Evolutionary conservation across 2,797 vertebrate genomes (phyloP).

Genomic region (Pipistrellus nathusii): DNA sequence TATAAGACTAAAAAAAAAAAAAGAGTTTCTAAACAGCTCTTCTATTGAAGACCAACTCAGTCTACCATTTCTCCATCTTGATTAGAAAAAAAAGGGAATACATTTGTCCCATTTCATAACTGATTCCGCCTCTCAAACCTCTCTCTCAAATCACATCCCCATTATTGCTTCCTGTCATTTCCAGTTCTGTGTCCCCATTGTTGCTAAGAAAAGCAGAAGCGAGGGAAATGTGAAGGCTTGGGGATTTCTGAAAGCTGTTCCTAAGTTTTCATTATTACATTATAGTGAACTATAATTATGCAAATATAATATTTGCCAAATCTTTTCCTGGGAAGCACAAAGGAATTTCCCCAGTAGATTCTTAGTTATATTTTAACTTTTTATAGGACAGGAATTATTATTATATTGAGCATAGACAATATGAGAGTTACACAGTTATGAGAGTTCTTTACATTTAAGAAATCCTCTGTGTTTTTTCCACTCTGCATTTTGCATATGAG

Average conservation of each 20-base stretch:
- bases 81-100: slow-evolving; percentile 13
- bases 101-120: not conserved
- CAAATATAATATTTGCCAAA: slow-evolving; percentile 55
- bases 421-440: not conserved
- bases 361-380: slow-evolving; percentile 50
- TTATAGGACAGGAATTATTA: slow-evolving; percentile 34
- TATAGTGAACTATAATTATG: slow-evolving; percentile 56
- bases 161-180: slow-evolving; percentile 76
- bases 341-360: slow-evolving; percentile 61
- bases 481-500: slow-evolving; percentile 42
- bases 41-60: not conserved
- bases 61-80: not conserved
- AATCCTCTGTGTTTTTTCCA: not conserved
- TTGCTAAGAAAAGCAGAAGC: slow-evolving; percentile 79
- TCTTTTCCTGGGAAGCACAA: slow-evolving; percentile 69
- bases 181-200: slow-evolving; percentile 62
- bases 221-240: slow-evolving; percentile 60
- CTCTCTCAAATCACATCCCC: slow-evolving; percentile 64
- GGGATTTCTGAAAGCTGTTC: slow-evolving; percentile 78
- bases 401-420: not conserved
- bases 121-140: not conserved
- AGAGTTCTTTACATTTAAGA: slow-evolving; percentile 54
- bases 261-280: slow-evolving; percentile 52
- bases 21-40: slow-evolving; percentile 1
- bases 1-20: slow-evolving; percentile 27